These are phyloP conservation scores for Pantherophis alleghaniensis DNA, from an alignment of 2,797 vertebrate species.

Conservation along the genomic window DNA sequence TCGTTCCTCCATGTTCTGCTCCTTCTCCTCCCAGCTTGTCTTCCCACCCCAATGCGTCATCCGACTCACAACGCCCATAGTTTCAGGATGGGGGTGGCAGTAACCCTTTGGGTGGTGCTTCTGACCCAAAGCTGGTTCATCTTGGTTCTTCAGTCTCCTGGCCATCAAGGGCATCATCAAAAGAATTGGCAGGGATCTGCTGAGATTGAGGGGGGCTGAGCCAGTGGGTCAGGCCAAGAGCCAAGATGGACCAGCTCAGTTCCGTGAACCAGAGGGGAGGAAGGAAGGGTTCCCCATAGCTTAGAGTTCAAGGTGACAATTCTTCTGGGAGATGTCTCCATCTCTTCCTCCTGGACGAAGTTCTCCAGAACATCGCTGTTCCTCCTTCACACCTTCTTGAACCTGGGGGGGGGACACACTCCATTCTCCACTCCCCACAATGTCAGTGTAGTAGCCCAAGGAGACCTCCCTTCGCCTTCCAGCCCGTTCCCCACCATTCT, in stretches of 20 bases:
- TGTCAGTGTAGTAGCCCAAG: not conserved
- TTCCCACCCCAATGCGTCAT: accelerated
- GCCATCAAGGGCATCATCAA: not conserved
- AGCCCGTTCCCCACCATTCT: not conserved
- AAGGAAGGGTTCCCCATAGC: not conserved
- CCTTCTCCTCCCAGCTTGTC: constrained; percentile 30
- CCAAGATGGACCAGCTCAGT: not conserved
- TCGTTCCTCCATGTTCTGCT: constrained; percentile 51
- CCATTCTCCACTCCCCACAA: not conserved
- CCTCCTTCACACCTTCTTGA: not conserved
- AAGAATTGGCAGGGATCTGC: not conserved
- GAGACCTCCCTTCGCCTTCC: not conserved
- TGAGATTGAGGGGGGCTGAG: accelerated
- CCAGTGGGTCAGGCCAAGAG: not conserved
- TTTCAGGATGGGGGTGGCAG: not conserved
- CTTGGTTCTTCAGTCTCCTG: not conserved
- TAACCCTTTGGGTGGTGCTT: not conserved
- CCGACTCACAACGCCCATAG: not conserved
- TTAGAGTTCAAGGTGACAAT: not conserved
- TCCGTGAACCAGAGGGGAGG: not conserved
- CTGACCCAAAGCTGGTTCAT: not conserved
- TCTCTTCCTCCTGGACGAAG: not conserved
- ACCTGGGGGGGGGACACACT: accelerated
- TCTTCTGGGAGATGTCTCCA: not conserved
- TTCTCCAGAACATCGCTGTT: not conserved